Conservation (phyloP, 2,113 vertebrate genomes). For the Clarias macrocephalus region DNA sequence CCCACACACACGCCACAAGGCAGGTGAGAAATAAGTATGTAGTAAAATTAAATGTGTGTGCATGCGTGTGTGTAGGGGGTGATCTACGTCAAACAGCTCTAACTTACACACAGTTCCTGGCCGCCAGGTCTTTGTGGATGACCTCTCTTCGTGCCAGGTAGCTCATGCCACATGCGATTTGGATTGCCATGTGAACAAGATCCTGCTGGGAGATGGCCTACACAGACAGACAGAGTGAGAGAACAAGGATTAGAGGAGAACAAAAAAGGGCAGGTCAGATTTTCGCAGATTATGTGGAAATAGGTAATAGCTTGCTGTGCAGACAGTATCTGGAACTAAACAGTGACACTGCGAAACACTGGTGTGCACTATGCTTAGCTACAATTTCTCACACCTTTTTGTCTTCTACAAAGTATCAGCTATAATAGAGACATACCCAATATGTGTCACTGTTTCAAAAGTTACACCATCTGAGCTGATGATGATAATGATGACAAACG, state of each 20-base stretch:
- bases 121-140: constrained; percentile 97
- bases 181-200: constrained; percentile 97
- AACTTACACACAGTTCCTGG: constrained; percentile 98
- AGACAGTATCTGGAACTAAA: background rate
- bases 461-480: background rate
- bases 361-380: background rate
- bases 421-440: no score
- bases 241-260: background rate
- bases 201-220: constrained; percentile 98
- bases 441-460: background rate
- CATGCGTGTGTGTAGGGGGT: background rate
- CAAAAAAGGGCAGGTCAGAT: background rate
- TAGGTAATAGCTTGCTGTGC: background rate
- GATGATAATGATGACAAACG: background rate
- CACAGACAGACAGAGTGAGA: constrained; percentile 12
- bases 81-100: background rate
- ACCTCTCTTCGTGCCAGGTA: constrained; percentile 95
- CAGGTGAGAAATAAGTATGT: constrained; percentile 14
- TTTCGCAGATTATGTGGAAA: background rate
- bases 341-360: background rate
- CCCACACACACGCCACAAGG: background rate
- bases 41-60: background rate
- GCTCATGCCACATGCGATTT: constrained; percentile 99
- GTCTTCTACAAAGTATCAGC: background rate
- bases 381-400: background rate